Evolutionary conservation across 2,797 vertebrate species (phyloP).

Genomic region (Pterois miles): DNA sequence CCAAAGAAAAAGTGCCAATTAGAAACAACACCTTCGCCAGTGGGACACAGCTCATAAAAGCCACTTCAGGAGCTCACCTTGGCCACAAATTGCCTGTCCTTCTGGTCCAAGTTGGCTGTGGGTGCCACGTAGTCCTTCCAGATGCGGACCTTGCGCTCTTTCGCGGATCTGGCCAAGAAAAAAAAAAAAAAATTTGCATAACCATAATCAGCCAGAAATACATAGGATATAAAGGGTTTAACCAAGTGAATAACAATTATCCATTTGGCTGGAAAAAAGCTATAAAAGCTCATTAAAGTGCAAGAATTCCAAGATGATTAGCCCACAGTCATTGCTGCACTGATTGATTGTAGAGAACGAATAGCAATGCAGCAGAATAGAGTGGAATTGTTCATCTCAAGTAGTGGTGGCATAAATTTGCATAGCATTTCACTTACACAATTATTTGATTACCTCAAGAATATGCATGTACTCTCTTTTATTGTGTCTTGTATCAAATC

Average conservation of each 20-base stretch:
- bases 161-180: conserved; percentile 86
- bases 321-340: neutral
- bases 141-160: conserved; percentile 94
- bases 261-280: conserved; percentile 19
- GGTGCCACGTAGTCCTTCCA: conserved; percentile 99
- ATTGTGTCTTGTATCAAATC: neutral
- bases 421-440: neutral
- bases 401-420: neutral
- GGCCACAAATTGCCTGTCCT: conserved; percentile 96
- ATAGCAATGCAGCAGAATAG: neutral
- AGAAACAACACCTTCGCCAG: neutral
- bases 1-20: neutral
- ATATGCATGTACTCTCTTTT: neutral
- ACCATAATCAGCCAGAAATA: conserved; percentile 16
- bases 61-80: conserved; percentile 85
- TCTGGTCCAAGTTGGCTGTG: conserved; percentile 96
- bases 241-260: conserved; percentile 20
- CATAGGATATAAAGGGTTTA: conserved; percentile 2
- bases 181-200: conserved; percentile 10
- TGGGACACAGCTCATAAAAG: conserved; percentile 12
- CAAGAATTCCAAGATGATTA: conserved; percentile 6
- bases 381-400: neutral
- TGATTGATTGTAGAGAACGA: conserved; percentile 11
- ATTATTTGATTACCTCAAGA: neutral
- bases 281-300: conserved; percentile 27